These are phyloP conservation scores for Acomys russatus DNA, from an alignment of 2,797 vertebrate genomes.

Conservation along the genomic window DNA sequence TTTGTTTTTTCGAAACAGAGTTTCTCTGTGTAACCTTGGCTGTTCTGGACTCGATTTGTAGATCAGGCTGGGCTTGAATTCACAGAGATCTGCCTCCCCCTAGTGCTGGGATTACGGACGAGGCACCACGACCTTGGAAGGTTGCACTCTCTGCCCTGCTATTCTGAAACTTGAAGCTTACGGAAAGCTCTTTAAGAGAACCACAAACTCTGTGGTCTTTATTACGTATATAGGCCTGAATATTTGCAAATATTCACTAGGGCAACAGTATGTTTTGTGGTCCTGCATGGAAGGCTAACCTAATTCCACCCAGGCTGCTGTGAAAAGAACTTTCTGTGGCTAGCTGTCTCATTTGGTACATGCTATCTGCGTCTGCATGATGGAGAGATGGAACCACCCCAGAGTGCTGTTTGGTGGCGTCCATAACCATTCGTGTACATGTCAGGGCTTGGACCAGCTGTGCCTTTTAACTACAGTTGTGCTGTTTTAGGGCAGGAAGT, in stretches of 20 bases:
- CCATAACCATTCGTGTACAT: not conserved
- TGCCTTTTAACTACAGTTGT: not conserved
- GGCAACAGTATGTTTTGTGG: not conserved
- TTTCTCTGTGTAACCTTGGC: too few relatives aligned
- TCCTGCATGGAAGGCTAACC: not conserved
- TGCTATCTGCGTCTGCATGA: not conserved
- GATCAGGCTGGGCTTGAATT: too few relatives aligned
- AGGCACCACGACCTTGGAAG: too few relatives aligned
- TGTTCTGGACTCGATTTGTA: too few relatives aligned
- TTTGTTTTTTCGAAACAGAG: too few relatives aligned
- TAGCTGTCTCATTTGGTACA: not conserved
- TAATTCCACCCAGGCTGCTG: not conserved
- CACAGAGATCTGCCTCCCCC: too few relatives aligned
- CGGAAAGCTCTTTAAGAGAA: not conserved
- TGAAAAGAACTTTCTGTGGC: not conserved
- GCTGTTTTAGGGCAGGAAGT: not conserved
- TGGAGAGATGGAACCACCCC: not conserved
- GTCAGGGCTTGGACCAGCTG: not conserved
- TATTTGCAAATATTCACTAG: not conserved
- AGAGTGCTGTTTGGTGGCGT: not conserved
- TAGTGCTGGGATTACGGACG: too few relatives aligned
- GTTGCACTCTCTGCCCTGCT: not conserved
- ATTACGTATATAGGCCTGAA: not conserved
- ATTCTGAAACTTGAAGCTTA: not conserved
- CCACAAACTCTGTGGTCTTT: not conserved